Evolutionary conservation across 1,140 invertebrate genomes (phyloP).

Genomic region (Brachionus plicatilis): DNA sequence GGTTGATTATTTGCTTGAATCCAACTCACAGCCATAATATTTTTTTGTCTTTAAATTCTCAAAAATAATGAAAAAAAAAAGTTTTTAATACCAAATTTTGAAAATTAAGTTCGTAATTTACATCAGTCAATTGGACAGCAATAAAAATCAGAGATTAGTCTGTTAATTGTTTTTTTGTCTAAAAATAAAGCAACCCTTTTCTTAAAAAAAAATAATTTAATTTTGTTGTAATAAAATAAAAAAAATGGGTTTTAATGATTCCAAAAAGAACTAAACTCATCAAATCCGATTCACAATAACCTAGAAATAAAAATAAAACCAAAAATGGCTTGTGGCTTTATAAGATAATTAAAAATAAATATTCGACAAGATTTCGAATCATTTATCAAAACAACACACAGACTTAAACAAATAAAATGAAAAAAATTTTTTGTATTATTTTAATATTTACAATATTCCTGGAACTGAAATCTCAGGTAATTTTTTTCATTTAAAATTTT

Average conservation of each 20-base stretch:
- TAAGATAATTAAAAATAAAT: not conserved
- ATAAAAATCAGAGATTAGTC: not conserved
- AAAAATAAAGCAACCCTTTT: not conserved
- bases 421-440: not conserved
- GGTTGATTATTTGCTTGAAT: not conserved
- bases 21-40: not conserved
- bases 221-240: not conserved
- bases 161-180: not conserved
- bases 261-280: not conserved
- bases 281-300: not conserved
- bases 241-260: not conserved
- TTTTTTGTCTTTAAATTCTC: not conserved
- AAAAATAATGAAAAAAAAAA: not conserved
- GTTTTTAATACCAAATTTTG: not conserved
- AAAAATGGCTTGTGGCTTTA: slow-evolving; percentile 4
- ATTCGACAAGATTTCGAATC: not conserved
- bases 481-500: not conserved
- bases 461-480: not conserved
- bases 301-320: not conserved
- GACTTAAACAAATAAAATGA: not conserved
- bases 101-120: not conserved
- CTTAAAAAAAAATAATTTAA: not conserved
- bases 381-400: not conserved
- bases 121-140: not conserved
- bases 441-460: not conserved